phyloP scores from a whole-genome alignment of 2,797 vertebrate species.

The Distichodus sexfasciatus region DNA sequence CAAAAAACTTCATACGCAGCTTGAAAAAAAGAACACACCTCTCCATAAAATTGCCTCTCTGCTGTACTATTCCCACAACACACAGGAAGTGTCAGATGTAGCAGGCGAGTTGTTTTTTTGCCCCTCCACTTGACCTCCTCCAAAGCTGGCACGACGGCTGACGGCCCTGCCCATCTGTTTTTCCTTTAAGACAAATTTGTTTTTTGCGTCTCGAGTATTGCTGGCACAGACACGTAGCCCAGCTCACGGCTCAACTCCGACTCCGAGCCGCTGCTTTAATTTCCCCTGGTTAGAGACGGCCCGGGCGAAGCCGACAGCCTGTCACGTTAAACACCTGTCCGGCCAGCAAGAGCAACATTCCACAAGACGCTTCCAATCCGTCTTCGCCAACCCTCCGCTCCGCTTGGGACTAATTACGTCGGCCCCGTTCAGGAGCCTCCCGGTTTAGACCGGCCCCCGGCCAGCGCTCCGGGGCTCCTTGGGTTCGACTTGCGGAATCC shows the following conservation, averaged over 20 bases:
- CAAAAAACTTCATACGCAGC: background rate
- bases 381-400: slow-evolving; percentile 37
- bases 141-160: background rate
- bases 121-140: background rate
- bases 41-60: background rate
- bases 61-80: background rate
- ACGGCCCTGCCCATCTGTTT: slow-evolving; percentile 33
- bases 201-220: slow-evolving; percentile 22
- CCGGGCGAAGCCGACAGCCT: slow-evolving; percentile 11
- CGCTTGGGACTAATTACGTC: slow-evolving; percentile 46
- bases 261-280: slow-evolving; percentile 14
- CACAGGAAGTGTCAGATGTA: background rate
- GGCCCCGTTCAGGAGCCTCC: slow-evolving; percentile 51
- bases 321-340: slow-evolving; percentile 49
- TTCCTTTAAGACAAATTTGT: slow-evolving; percentile 23
- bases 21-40: background rate
- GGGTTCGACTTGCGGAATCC: slow-evolving; percentile 33
- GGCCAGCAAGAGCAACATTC: slow-evolving; percentile 38
- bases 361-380: slow-evolving; percentile 43
- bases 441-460: slow-evolving; percentile 45
- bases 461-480: slow-evolving; percentile 40
- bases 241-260: background rate
- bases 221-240: background rate
- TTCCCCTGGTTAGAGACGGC: slow-evolving; percentile 27
- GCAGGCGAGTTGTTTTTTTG: background rate